These are phyloP conservation scores for Oeneis ivallda DNA, from an alignment of 2,888 invertebrate genomes.

Conservation along the genomic window DNA sequence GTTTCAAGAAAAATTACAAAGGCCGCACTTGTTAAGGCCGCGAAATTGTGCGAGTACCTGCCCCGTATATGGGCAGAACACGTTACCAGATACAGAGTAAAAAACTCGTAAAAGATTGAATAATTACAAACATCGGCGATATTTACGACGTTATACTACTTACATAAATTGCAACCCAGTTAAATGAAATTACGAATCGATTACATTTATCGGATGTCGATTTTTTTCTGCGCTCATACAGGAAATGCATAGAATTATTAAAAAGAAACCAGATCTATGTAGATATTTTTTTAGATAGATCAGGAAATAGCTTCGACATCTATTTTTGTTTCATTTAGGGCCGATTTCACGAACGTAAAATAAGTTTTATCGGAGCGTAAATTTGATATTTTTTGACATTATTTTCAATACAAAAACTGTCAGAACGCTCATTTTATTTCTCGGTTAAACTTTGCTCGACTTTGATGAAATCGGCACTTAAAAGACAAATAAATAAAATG, in stretches of 20 bases:
- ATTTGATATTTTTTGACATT: too few species aligned
- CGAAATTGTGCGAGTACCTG: constrained; percentile 3
- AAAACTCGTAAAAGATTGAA: constrained; percentile 27
- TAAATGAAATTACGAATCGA: constrained; percentile 11
- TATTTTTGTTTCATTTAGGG: too few species aligned
- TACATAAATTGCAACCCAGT: constrained; percentile 5
- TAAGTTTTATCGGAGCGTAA: too few species aligned
- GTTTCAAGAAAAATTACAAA: background rate
- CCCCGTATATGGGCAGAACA: constrained; percentile 25
- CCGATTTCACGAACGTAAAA: too few species aligned
- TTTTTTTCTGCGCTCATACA: background rate
- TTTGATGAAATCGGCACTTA: too few species aligned
- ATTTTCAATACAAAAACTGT: too few species aligned
- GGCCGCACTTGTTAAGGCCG: constrained; percentile 18
- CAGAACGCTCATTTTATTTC: too few species aligned
- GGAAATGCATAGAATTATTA: background rate
- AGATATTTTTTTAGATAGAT: too few species aligned
- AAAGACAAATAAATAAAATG: too few species aligned
- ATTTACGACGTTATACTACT: constrained; percentile 32
- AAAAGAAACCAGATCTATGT: too few species aligned
- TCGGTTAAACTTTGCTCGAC: too few species aligned
- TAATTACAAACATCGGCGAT: constrained; percentile 28
- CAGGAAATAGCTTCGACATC: too few species aligned
- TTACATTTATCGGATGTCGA: constrained; percentile 3
- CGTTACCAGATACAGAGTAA: constrained; percentile 26